These are phyloP conservation scores for Mormyrops boulengeri DNA, from an alignment of 2,797 vertebrate species.

Conservation along the genomic window DNA sequence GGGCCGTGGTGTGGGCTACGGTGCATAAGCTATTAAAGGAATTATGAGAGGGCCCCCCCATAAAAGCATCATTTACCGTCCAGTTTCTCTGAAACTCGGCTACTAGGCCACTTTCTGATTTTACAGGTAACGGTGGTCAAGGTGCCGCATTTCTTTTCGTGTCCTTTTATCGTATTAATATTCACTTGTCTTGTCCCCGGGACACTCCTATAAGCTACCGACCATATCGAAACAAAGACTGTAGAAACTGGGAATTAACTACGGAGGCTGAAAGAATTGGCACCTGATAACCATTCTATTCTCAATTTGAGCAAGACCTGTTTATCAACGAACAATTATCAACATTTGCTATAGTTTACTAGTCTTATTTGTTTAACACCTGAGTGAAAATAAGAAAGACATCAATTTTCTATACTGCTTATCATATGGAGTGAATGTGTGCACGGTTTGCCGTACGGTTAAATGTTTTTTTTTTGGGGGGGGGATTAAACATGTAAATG, in stretches of 20 bases:
- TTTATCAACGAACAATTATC: not conserved
- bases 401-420: not conserved
- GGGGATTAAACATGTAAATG: not conserved
- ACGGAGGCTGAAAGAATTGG: not conserved
- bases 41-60: not conserved
- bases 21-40: not conserved
- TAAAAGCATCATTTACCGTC: not conserved
- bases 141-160: not conserved
- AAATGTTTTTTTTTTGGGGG: not conserved
- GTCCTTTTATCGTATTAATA: not conserved
- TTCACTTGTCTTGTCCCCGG: not conserved
- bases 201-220: not conserved
- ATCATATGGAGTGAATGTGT: not conserved
- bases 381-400: not conserved
- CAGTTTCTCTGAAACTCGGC: not conserved
- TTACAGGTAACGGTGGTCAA: not conserved
- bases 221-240: not conserved
- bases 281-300: not conserved
- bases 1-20: not conserved
- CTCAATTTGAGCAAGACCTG: not conserved
- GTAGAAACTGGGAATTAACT: not conserved
- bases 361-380: not conserved
- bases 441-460: not conserved
- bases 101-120: not conserved
- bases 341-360: not conserved